These are phyloP conservation scores for Odontomachus brunneus DNA, from an alignment of 1,140 invertebrate species.

Conservation along the genomic window DNA sequence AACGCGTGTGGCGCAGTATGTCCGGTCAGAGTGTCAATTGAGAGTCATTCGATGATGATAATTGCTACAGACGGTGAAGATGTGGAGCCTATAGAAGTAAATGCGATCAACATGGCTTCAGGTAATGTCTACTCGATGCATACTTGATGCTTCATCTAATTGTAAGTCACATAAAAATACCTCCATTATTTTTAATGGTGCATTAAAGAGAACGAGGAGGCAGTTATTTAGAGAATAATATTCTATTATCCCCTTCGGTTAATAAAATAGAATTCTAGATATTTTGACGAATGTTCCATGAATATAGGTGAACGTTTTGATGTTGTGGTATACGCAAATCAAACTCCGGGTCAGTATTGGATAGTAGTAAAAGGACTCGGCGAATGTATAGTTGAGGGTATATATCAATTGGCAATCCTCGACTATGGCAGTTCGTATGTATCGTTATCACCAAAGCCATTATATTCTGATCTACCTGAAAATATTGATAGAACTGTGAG, in stretches of 20 bases:
- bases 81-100: constrained; percentile 84
- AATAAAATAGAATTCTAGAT: not conserved
- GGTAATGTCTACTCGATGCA: constrained; percentile 35
- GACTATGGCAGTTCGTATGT: constrained; percentile 32
- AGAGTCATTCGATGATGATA: constrained; percentile 90
- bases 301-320: constrained; percentile 88
- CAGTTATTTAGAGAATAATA: too few species aligned
- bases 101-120: not conserved
- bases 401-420: constrained; percentile 67
- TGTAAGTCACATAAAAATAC: too few species aligned
- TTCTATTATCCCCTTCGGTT: too few species aligned
- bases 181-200: too few species aligned
- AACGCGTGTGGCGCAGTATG: constrained; percentile 94
- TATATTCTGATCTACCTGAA: not conserved
- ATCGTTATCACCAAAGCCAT: constrained; percentile 16
- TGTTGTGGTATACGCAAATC: constrained; percentile 86
- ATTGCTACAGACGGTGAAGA: constrained; percentile 93
- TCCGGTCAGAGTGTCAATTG: constrained; percentile 91
- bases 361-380: constrained; percentile 84
- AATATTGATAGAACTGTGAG: constrained; percentile 13
- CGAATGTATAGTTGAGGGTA: constrained; percentile 79
- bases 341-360: constrained; percentile 86
- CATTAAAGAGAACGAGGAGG: too few species aligned
- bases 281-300: constrained; percentile 7
- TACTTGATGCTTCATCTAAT: too few species aligned